Percentiles rank a stretch among this genome's conserved stretches.
These are phyloP conservation scores for Cephus pulcher DNA, from an alignment of 2,888 invertebrate genomes.

Conservation along the genomic window DNA sequence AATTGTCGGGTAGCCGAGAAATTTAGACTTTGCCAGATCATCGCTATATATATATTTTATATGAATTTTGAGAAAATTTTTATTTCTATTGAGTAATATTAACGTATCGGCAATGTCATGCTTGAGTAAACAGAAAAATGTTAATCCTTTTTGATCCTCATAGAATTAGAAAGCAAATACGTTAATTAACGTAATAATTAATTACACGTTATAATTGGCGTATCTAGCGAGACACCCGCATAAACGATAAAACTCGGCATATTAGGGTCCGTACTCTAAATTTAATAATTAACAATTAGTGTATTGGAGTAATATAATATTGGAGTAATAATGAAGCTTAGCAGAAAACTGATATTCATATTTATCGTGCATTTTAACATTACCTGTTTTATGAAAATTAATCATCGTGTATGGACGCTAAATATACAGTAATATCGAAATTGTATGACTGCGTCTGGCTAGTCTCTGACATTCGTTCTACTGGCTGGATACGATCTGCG, in stretches of 20 bases:
- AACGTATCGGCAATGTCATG: not conserved
- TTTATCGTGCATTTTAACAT: not conserved
- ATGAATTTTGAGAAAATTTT: not conserved
- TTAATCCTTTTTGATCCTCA: not conserved
- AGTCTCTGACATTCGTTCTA: constrained; percentile 21
- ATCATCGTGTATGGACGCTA: not conserved
- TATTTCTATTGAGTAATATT: not conserved
- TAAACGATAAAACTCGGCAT: not conserved
- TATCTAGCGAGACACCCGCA: not conserved
- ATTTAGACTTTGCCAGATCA: not conserved
- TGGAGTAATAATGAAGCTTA: not conserved
- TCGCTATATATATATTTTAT: not conserved
- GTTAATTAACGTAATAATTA: not conserved
- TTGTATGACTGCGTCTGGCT: constrained; percentile 27
- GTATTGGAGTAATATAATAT: not conserved
- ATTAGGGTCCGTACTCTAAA: not conserved
- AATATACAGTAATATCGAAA: constrained; percentile 8
- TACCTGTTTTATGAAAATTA: not conserved
- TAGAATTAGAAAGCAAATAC: not conserved
- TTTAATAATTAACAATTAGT: not conserved
- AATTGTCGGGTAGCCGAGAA: not conserved
- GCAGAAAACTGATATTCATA: not conserved
- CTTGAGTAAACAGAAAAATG: not conserved
- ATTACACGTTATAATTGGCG: not conserved
- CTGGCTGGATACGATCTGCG: constrained; percentile 31